These are phyloP conservation scores for Eristalis tenax DNA, from an alignment of 2,888 invertebrate genomes.

Conservation along the genomic window DNA sequence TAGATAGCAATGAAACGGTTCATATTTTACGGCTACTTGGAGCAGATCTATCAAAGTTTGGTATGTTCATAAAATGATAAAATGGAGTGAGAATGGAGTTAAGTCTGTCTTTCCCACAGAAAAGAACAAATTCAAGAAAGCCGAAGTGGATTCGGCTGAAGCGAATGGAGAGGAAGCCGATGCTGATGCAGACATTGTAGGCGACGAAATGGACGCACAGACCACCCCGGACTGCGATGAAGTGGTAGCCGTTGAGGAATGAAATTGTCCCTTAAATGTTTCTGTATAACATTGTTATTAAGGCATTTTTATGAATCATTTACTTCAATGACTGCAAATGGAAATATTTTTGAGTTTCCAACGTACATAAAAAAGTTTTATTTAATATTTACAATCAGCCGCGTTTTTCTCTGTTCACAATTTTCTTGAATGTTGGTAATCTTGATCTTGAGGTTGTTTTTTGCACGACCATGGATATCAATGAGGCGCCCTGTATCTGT, in stretches of 20 bases:
- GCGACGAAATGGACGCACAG: constrained; percentile 17
- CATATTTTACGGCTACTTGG: constrained; percentile 93
- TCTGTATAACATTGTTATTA: constrained; percentile 1
- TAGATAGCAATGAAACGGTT: constrained; percentile 90
- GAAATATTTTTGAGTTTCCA: background rate
- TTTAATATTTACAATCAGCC: background rate
- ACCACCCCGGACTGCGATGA: background rate
- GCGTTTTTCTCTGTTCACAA: background rate
- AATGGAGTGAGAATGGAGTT: background rate
- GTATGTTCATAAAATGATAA: constrained; percentile 81
- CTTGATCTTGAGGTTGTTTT: no score
- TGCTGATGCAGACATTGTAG: constrained; percentile 72
- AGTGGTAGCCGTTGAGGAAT: constrained; percentile 9
- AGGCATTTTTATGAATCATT: constrained; percentile 19
- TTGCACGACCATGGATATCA: no score
- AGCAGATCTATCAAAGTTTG: constrained; percentile 92
- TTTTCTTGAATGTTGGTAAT: background rate
- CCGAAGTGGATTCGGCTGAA: constrained; percentile 78
- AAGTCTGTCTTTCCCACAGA: constrained; percentile 72
- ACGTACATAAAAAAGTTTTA: background rate
- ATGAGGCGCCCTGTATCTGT: no score
- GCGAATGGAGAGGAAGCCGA: constrained; percentile 79
- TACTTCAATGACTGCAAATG: background rate
- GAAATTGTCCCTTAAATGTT: background rate
- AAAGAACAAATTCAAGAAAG: constrained; percentile 85